Evolutionary conservation across 2,888 invertebrate species (phyloP), one percentile per base, ranked within the genome.

Genomic region (Ectropis crepuscularia): DNA sequence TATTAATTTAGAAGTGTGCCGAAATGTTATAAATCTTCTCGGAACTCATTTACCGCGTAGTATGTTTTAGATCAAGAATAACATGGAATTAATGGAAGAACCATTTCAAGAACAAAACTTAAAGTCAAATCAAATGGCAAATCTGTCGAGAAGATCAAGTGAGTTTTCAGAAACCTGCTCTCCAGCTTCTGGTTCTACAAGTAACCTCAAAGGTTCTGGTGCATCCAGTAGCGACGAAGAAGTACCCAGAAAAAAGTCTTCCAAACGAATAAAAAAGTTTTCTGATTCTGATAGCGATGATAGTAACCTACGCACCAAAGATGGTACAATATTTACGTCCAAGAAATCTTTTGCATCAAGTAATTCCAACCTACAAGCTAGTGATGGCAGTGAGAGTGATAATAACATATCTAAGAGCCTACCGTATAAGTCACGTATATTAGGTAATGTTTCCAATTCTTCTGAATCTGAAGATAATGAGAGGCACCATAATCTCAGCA

Each of bases 221-320:
- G 63, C 62, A 43, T 42, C 45, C 6, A 76, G 74, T 69, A 79
- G 78, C 43, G 79, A 78, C 47, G 79, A 81, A 49, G 74, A 70
- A 36, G 74, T 67, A 6, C 69, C 72, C 2, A 55, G 72, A 10
- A 72, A 64, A 49, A 76, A 71, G 11, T 43, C 53, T 4, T 85
- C 75, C 54, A 87, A 77, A 74, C 80, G 80, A 51, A 16, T 81
- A 0, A 78, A 79, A 48, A 67, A 71, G 6, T 81, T 89, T 69
- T 79, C 84, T 12, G 85, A 87, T 39, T 86, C 86, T 65, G 86
- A 85, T 36, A 85, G 77, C 70, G 88, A 87, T 28, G 83, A 75
- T 70, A 88, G 85, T 10, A 70, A 53, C n/a, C 61, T 64, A 12
- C 48, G 42, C 9, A 50, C 36, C 6, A 38, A 39, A 39, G 41